Conservation (phyloP, 2,797 vertebrate genomes). For the Eulemur coronatus region DNA sequence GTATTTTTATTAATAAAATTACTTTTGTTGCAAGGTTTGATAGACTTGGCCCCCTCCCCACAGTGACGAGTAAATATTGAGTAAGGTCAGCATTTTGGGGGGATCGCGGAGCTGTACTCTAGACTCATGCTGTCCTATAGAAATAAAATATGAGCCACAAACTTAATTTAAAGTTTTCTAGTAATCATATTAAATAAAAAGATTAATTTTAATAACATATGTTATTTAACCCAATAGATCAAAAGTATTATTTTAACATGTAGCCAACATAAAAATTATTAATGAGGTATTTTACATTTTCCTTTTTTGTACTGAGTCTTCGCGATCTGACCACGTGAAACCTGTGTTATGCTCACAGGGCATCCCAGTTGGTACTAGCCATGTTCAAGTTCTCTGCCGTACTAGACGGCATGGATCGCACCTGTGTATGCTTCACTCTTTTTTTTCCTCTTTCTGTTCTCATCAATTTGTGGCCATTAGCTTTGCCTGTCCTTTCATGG, state of each 20-base stretch:
- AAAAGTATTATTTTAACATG: not conserved
- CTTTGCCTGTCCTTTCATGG: not conserved
- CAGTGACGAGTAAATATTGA: not conserved
- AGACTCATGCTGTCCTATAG: not conserved
- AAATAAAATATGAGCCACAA: not conserved
- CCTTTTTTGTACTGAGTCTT: not conserved
- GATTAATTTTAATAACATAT: not conserved
- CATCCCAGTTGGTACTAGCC: not conserved
- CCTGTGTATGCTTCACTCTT: not conserved
- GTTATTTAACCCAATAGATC: not conserved
- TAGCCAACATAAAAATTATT: not conserved
- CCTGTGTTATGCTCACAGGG: not conserved
- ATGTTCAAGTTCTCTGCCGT: fast-evolving
- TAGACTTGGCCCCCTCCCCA: not conserved
- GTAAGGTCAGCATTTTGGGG: not conserved
- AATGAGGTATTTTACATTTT: not conserved
- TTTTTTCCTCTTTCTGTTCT: not conserved
- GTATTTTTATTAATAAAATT: not conserved
- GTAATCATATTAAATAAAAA: not conserved
- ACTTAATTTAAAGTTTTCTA: not conserved
- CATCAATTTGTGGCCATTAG: not conserved
- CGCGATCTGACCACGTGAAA: not conserved
- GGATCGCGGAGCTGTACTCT: not conserved
- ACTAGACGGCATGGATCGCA: not conserved
- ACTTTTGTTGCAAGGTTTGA: not conserved